Conservation (phyloP, 2,797 vertebrate genomes). For the Monodelphis domestica region DNA sequence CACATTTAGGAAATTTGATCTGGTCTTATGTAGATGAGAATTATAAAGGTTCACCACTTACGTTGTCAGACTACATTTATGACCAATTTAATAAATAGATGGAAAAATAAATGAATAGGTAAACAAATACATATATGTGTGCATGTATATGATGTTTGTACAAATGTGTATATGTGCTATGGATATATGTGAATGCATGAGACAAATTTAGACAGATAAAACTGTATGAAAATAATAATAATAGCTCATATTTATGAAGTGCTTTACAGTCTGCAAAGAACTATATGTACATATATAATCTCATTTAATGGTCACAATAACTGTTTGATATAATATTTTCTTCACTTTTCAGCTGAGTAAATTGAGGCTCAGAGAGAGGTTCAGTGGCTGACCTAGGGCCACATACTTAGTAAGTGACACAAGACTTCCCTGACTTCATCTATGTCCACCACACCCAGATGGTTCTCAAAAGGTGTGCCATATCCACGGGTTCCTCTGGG, state of each 20-base stretch:
- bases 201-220: not conserved
- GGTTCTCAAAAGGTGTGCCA: not conserved
- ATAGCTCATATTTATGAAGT: conserved; percentile 17
- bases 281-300: conserved; percentile 22
- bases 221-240: conserved; percentile 13
- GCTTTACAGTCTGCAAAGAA: conserved; percentile 46
- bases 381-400: not conserved
- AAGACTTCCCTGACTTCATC: not conserved
- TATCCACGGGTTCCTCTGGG: not conserved
- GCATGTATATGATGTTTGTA: not conserved
- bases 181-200: not conserved
- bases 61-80: not conserved
- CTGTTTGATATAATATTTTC: conserved; percentile 5
- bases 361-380: not conserved
- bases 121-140: not conserved
- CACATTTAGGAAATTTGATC: not conserved
- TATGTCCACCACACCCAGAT: not conserved
- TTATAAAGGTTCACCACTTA: not conserved
- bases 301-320: conserved; percentile 38
- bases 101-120: not conserved
- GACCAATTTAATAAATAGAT: not conserved
- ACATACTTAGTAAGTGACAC: not conserved
- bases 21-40: not conserved
- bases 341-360: conserved; percentile 1
- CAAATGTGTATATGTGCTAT: not conserved